A percentile compares a stretch with the other conserved stretches of the same genome.
Evolutionary conservation across 2,888 invertebrate genomes (phyloP).

Genomic region (Calameuta pallipes): DNA sequence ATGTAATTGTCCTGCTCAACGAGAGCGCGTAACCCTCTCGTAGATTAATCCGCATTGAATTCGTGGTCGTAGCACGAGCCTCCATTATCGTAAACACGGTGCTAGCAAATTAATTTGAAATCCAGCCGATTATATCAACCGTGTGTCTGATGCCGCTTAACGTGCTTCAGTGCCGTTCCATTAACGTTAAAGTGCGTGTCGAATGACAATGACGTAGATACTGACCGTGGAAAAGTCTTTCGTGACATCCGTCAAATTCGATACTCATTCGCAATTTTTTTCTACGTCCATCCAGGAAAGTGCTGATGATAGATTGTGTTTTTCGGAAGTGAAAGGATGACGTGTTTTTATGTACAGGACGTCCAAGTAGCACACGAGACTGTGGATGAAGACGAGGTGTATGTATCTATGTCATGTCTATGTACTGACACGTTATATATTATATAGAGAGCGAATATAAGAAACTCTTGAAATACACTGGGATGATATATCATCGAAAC

Average conservation of each 20-base stretch:
- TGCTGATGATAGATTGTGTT: not conserved
- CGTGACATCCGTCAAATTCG: not conserved
- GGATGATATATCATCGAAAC: too few species aligned
- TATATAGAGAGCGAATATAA: not conserved
- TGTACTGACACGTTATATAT: not conserved
- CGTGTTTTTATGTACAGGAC: not conserved
- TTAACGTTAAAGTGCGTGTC: not conserved
- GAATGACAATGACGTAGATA: not conserved
- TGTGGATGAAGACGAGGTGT: not conserved
- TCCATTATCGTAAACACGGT: slow-evolving; percentile 43
- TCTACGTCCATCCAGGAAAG: not conserved
- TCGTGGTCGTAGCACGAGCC: slow-evolving; percentile 12
- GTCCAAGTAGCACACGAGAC: not conserved
- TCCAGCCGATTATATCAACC: slow-evolving; percentile 10
- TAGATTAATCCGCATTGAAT: slow-evolving; percentile 25
- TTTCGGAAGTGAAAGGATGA: not conserved
- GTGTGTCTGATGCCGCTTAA: not conserved
- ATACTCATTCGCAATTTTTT: not conserved
- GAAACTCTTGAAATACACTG: not conserved
- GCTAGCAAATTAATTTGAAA: slow-evolving; percentile 42
- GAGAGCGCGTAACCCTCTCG: slow-evolving; percentile 22
- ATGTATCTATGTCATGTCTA: not conserved
- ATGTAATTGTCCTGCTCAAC: slow-evolving; percentile 32
- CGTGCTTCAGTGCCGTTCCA: not conserved
- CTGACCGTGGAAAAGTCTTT: not conserved